A percentile compares a stretch with the other conserved stretches of the same genome.
Evolutionary conservation across 2,888 invertebrate species (phyloP).

Genomic region (Hydroisotoma schaefferi): DNA sequence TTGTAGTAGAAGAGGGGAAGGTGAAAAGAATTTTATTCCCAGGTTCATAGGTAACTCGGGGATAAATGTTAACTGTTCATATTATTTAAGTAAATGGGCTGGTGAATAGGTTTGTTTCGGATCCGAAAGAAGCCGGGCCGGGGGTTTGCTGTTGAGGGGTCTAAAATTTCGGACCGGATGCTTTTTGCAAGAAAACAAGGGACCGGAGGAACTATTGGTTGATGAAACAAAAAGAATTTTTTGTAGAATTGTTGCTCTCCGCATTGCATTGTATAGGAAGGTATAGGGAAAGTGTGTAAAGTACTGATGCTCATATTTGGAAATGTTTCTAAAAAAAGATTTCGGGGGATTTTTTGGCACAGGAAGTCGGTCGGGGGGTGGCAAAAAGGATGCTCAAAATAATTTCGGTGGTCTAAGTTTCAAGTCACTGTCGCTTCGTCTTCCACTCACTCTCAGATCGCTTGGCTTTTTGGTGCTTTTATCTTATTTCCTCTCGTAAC

Average conservation of each 20-base stretch:
- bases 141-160: background rate
- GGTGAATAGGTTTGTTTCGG: too few relatives aligned
- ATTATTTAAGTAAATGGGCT: too few relatives aligned
- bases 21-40: too few relatives aligned
- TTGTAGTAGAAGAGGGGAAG: too few relatives aligned
- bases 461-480: conserved; percentile 47
- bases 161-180: conserved; percentile 2
- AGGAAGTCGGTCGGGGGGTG: conserved; percentile 44
- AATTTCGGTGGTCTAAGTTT: conserved; percentile 40
- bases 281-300: conserved; percentile 63
- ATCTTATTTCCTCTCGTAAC: conserved; percentile 40
- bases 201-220: conserved; percentile 11
- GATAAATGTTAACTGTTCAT: too few relatives aligned
- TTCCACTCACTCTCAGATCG: conserved; percentile 48
- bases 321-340: conserved; percentile 48
- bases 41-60: too few relatives aligned
- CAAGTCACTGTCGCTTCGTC: conserved; percentile 46
- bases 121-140: background rate
- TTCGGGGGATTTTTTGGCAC: conserved; percentile 46
- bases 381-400: conserved; percentile 45
- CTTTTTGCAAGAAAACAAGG: conserved; percentile 6
- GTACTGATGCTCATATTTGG: conserved; percentile 51
- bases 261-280: conserved; percentile 73
- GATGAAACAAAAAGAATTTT: conserved; percentile 9
- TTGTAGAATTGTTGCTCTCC: conserved; percentile 71